Conservation (phyloP, 2,113 vertebrate species). For the Sinocyclocheilus anophthalmus region DNA sequence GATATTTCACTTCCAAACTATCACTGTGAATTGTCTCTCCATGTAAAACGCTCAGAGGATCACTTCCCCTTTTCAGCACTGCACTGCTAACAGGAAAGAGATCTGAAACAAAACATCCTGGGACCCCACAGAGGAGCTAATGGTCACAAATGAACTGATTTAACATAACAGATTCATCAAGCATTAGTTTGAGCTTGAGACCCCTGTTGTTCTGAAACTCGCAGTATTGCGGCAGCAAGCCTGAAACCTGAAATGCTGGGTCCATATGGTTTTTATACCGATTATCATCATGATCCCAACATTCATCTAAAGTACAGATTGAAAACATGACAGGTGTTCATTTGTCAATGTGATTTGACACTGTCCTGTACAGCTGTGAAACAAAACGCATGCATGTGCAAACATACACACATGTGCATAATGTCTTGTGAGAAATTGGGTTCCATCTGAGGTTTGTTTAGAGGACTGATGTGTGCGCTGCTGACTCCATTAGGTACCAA, state of each 20-base stretch:
- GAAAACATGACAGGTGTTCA: background rate
- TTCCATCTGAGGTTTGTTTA: slow-evolving; percentile 62
- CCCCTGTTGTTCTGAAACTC: no score
- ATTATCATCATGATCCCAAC: no score
- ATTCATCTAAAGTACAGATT: no score
- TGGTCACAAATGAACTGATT: background rate
- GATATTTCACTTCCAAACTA: slow-evolving; percentile 19
- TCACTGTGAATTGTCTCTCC: background rate
- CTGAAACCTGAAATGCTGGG: no score
- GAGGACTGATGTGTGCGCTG: slow-evolving; percentile 64
- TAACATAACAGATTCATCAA: background rate
- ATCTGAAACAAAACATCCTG: background rate
- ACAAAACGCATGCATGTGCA: background rate
- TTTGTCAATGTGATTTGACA: background rate
- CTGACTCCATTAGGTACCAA: slow-evolving; percentile 74
- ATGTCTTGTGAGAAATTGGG: slow-evolving; percentile 58
- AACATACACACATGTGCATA: background rate
- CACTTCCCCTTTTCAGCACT: background rate
- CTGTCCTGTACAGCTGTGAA: background rate
- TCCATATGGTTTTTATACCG: no score
- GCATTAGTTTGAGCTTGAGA: no score
- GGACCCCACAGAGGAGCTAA: slow-evolving; percentile 16
- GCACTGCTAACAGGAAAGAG: slow-evolving; percentile 17
- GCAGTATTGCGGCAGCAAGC: no score
- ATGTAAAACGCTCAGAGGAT: slow-evolving; percentile 34